Conservation (phyloP, 2,797 vertebrate species). For the Cichlasoma orientale region DNA sequence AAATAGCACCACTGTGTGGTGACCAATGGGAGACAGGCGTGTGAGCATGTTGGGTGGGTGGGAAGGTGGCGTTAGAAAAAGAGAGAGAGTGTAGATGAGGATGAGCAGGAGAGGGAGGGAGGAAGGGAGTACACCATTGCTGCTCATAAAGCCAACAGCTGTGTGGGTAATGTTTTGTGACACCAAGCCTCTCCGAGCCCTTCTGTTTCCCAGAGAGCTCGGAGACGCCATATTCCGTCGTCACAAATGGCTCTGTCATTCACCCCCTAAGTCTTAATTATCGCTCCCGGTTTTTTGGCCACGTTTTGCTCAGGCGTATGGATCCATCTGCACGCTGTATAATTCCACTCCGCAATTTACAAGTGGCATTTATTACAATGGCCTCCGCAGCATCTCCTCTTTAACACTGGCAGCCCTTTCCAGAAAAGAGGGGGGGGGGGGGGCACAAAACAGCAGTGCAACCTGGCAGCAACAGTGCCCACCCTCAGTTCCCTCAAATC, state of each 20-base stretch:
- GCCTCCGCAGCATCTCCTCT: slow-evolving; percentile 71
- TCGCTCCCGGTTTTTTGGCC: slow-evolving; percentile 74
- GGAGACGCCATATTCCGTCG: slow-evolving; percentile 78
- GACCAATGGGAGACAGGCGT: slow-evolving; percentile 29
- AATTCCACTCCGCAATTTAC: slow-evolving; percentile 79
- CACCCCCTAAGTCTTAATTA: slow-evolving; percentile 85
- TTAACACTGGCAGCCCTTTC: slow-evolving; percentile 73
- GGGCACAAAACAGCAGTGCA: slow-evolving; percentile 74
- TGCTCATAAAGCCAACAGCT: slow-evolving; percentile 83
- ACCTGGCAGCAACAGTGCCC: slow-evolving; percentile 77
- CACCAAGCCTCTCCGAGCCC: slow-evolving; percentile 79
- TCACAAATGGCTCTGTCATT: slow-evolving; percentile 82
- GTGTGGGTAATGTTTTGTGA: slow-evolving; percentile 85
- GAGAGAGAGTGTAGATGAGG: slow-evolving; percentile 48
- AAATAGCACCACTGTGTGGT: slow-evolving; percentile 51
- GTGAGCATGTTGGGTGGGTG: background rate
- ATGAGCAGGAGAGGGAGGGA: slow-evolving; percentile 50
- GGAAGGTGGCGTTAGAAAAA: slow-evolving; percentile 29
- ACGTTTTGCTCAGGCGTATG: slow-evolving; percentile 71
- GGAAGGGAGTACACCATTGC: slow-evolving; percentile 67
- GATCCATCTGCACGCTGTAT: slow-evolving; percentile 78
- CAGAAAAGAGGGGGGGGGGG: slow-evolving; percentile 66
- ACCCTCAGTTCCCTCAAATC: slow-evolving; percentile 67
- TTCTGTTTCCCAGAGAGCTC: slow-evolving; percentile 80
- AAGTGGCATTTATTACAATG: slow-evolving; percentile 81